A percentile compares a stretch with the other conserved stretches of the same genome.
phyloP scores from a whole-genome alignment of 2,888 invertebrate genomes.

The Oligia strigilis region DNA sequence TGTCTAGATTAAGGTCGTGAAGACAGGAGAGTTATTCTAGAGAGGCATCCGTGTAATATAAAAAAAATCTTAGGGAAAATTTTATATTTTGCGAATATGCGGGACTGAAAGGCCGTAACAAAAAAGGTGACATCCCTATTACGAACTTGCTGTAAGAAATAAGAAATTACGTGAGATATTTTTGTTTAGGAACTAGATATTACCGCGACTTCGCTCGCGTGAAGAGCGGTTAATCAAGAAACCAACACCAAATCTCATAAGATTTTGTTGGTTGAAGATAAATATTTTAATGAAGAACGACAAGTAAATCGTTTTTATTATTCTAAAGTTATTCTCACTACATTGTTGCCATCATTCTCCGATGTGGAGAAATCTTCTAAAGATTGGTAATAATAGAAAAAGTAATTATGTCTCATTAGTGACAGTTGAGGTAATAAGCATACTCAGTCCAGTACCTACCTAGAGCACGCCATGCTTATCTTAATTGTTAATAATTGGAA shows the following conservation, averaged over 20 bases:
- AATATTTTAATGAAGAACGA: not conserved
- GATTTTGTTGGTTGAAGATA: not conserved
- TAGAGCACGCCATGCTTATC: not conserved
- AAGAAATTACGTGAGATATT: not conserved
- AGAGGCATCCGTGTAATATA: not conserved
- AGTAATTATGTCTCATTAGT: no score
- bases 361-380: no score
- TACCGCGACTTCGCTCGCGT: not conserved
- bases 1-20: not conserved
- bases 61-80: slow-evolving; percentile 4
- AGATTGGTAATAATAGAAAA: no score
- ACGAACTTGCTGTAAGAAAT: slow-evolving; percentile 10
- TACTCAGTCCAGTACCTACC: not conserved
- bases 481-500: not conserved
- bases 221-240: not conserved
- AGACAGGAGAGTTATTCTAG: slow-evolving; percentile 2
- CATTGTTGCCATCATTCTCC: no score
- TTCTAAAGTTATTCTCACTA: not conserved
- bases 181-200: slow-evolving; percentile 8
- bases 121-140: slow-evolving; percentile 12
- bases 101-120: not conserved
- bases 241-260: not conserved
- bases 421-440: no score
- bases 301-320: not conserved
- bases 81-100: slow-evolving; percentile 14